Evolutionary conservation across 2,797 vertebrate species (phyloP).

Genomic region (Helarctos malayanus): DNA sequence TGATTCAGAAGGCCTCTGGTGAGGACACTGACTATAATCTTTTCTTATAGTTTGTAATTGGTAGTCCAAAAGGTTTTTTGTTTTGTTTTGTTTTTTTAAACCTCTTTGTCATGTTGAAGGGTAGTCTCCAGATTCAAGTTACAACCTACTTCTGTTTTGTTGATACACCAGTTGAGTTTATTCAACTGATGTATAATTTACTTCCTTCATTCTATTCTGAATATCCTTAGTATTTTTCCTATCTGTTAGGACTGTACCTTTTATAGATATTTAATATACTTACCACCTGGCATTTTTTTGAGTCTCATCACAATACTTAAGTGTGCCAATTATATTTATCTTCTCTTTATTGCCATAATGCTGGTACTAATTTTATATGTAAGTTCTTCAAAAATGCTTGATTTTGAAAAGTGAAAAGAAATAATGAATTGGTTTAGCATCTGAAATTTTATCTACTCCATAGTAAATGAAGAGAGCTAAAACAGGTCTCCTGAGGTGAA

Average conservation of each 20-base stretch:
- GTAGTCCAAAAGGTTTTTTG: not conserved
- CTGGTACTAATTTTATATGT: not conserved
- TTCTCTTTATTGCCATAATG: not conserved
- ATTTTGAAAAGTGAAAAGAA: constrained; percentile 54
- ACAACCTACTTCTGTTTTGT: not conserved
- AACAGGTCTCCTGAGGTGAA: not conserved
- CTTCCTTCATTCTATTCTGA: constrained; percentile 4
- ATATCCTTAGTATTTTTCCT: not conserved
- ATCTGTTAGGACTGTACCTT: not conserved
- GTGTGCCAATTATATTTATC: not conserved
- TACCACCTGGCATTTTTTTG: constrained; percentile 42
- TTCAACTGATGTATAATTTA: not conserved
- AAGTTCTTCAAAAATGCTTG: constrained; percentile 2
- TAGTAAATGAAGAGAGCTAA: not conserved
- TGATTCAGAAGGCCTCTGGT: not conserved
- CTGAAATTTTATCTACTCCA: not conserved
- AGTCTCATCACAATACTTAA: not conserved
- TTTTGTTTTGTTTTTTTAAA: not conserved
- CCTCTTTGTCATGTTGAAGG: not conserved
- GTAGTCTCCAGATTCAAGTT: constrained; percentile 15
- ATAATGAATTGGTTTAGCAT: not conserved
- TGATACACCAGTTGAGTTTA: not conserved
- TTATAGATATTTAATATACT: constrained; percentile 1
- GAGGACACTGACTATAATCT: not conserved
- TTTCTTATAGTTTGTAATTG: not conserved